Conservation (phyloP, 2,888 invertebrate species). For the Drosophila bunnanda region DNA sequence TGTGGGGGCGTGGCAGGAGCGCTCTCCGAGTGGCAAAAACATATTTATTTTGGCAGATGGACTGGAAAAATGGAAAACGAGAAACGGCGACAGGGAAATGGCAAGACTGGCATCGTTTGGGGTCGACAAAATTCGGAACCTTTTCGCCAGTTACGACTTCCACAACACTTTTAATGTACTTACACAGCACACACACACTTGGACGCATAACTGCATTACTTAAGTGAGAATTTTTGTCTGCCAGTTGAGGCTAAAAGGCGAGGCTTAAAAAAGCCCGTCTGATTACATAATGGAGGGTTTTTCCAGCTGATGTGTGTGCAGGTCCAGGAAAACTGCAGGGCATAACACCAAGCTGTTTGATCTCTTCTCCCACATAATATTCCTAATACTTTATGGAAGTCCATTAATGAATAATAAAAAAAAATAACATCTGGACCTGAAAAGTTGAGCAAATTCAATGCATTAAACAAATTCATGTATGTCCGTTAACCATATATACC, state of each 20-base stretch:
- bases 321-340: slow-evolving; percentile 40
- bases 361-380: neutral
- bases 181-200: slow-evolving; percentile 37
- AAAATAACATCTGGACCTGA: neutral
- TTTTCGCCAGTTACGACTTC: slow-evolving; percentile 14
- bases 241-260: slow-evolving; percentile 11
- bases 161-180: slow-evolving; percentile 50
- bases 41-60: slow-evolving; percentile 81
- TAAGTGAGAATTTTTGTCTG: slow-evolving; percentile 30
- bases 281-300: slow-evolving; percentile 39
- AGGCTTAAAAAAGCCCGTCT: slow-evolving; percentile 10
- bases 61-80: slow-evolving; percentile 69
- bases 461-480: neutral
- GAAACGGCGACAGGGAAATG: slow-evolving; percentile 41
- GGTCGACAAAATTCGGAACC: slow-evolving; percentile 20
- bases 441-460: neutral
- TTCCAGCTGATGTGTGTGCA: neutral
- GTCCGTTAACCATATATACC: neutral
- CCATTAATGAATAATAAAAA: neutral
- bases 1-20: slow-evolving; percentile 25
- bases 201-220: slow-evolving; percentile 43
- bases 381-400: neutral
- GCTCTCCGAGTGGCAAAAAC: slow-evolving; percentile 56
- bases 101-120: slow-evolving; percentile 23
- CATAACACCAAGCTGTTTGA: neutral